Evolutionary conservation across 2,888 invertebrate species (phyloP), one percentile per base, ranked within the genome.

Genomic region (Plebejus anna): DNA sequence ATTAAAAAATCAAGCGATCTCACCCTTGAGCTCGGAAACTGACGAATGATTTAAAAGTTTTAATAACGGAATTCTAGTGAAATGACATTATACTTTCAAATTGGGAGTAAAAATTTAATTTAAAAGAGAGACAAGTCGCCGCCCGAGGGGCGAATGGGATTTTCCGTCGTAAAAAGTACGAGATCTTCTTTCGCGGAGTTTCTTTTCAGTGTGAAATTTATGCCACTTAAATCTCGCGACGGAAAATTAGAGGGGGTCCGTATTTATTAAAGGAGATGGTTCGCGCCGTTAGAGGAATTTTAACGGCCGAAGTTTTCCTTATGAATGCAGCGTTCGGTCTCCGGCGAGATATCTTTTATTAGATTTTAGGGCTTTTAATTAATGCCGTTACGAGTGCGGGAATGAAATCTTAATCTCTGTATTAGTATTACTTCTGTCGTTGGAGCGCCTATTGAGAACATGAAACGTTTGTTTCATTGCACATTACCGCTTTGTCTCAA

Each of bases 1-100:
- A 94, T 94, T 93, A 94, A 93, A 94, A 92, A 94, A 92, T 93
- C 93, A 93, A 89, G 85, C 86, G 84, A 85, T 84, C 85, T 85
- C 90, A 89, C 91, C 91, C 91, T 88, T 82, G 84, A 84, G 83
- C 83, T 86, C 88, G 86, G 86, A 88, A 89, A 90, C 88, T 90
- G 91, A 88, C 88, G 89, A 90, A 94, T 94, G 94, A 94, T 94
- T 94, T 94, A 94, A 92, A 94, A 92, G 91, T 94, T 94, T 94
- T 94, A 94, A 94, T 94, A 94, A 94, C 92, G 89, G 87, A 91
- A 90, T 94, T 89, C 94, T 90, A 94, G 92, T 94, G 90, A 90
- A 92, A 94, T 94, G 94, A 94, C 94, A 94, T 94, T 94, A 94
- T 94, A 94, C 94, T 94, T 94, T 94, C 94, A 94, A 94, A 94